A percentile compares a stretch with the other conserved stretches of the same genome.
Conservation (phyloP, 2,797 vertebrate genomes). For the Lycodopsis pacificus region DNA sequence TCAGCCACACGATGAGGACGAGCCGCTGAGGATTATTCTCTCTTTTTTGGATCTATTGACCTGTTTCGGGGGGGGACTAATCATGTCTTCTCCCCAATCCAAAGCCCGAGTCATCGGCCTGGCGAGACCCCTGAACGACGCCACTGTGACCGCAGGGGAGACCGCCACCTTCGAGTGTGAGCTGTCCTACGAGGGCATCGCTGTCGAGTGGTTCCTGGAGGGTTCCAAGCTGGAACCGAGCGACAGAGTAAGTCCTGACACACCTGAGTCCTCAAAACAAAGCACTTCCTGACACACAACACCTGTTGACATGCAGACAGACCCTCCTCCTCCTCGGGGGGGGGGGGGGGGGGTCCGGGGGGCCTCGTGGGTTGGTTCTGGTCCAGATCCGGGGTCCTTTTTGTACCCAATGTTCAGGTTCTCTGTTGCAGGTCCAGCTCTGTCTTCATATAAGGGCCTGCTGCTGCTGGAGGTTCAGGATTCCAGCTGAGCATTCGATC, state of each 20-base stretch:
- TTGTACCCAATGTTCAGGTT: conserved; percentile 30
- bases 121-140: conserved; percentile 90
- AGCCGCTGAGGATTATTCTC: conserved; percentile 78
- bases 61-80: conserved; percentile 79
- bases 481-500: conserved; percentile 90
- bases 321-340: neutral
- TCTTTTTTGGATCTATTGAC: conserved; percentile 60
- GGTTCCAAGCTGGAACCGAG: conserved; percentile 92
- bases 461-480: conserved; percentile 78
- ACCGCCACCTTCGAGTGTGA: conserved; percentile 97
- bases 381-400: conserved; percentile 4
- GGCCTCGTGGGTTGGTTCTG: neutral
- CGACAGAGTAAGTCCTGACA: conserved; percentile 89
- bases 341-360: neutral
- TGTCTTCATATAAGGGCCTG: conserved; percentile 90
- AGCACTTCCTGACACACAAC: conserved; percentile 45
- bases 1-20: conserved; percentile 84
- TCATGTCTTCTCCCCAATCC: conserved; percentile 88
- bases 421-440: conserved; percentile 28
- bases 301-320: conserved; percentile 7
- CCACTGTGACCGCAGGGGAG: conserved; percentile 97
- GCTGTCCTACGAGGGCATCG: conserved; percentile 94
- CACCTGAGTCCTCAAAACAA: conserved; percentile 9
- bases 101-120: conserved; percentile 94
- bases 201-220: conserved; percentile 95